Conservation (phyloP, 2,797 vertebrate species). For the Gymnoscopelus microlampas region DNA sequence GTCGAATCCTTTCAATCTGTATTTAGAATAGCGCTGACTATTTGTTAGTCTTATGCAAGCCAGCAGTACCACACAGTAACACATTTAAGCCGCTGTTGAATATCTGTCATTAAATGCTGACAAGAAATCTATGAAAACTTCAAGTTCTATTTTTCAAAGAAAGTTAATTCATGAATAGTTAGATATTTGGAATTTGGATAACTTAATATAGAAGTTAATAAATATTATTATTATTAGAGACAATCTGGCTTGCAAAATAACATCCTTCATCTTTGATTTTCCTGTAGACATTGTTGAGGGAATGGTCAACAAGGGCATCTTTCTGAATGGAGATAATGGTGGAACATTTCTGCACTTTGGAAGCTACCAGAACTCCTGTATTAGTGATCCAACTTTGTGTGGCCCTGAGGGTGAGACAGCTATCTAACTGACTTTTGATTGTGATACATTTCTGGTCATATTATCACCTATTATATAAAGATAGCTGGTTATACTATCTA, state of each 20-base stretch:
- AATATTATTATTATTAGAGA: constrained; percentile 4
- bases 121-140: constrained; percentile 23
- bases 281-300: constrained; percentile 93
- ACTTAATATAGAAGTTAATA: constrained; percentile 2
- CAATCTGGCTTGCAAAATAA: constrained; percentile 2
- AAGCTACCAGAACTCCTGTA: constrained; percentile 89
- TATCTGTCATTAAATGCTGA: constrained; percentile 11
- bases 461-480: background rate
- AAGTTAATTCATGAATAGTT: constrained; percentile 12
- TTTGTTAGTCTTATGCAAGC: background rate
- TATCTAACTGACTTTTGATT: background rate
- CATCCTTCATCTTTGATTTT: constrained; percentile 31
- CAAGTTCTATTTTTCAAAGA: constrained; percentile 4
- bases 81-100: background rate
- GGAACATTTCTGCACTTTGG: constrained; percentile 91
- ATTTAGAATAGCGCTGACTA: background rate
- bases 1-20: background rate
- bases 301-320: constrained; percentile 93
- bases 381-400: constrained; percentile 90
- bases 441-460: background rate
- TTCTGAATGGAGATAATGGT: constrained; percentile 85
- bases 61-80: background rate
- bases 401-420: constrained; percentile 89
- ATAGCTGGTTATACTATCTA: background rate
- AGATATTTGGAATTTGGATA: background rate